Conservation (phyloP, 35 echinoderm and acorn worm species). For the Diadema setosum region DNA sequence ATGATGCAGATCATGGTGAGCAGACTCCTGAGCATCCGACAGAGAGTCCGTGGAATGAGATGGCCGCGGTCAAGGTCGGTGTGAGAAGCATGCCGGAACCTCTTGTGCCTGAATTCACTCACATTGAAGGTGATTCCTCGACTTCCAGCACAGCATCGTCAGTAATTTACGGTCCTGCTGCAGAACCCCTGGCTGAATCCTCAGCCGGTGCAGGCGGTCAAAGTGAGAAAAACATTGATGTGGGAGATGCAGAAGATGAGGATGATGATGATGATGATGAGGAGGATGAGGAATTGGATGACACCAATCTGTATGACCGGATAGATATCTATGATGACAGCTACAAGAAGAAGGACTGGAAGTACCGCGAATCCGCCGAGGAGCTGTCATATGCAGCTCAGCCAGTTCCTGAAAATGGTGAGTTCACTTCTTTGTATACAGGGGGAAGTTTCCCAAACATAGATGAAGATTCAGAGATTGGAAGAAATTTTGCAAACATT, state of each 20-base stretch:
- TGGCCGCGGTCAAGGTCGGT: not conserved
- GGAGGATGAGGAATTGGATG: constrained; percentile 18
- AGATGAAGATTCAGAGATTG: no score
- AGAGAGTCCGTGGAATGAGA: not conserved
- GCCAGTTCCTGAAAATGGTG: constrained; percentile 8
- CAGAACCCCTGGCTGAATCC: not conserved
- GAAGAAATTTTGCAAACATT: no score
- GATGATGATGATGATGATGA: not conserved
- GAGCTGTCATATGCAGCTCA: constrained; percentile 17
- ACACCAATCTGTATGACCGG: constrained; percentile 29
- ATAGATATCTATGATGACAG: constrained; percentile 52
- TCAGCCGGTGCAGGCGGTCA: not conserved
- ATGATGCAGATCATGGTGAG: not conserved
- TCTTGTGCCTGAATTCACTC: constrained; percentile 5
- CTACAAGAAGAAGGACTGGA: constrained; percentile 63
- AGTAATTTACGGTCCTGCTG: not conserved
- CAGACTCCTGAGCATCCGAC: not conserved
- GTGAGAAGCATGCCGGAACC: constrained; percentile 27
- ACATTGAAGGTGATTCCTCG: not conserved
- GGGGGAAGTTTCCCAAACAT: no score
- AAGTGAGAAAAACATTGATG: not conserved
- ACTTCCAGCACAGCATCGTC: not conserved
- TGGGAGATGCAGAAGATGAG: not conserved
- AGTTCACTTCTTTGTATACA: no score
- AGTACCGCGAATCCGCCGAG: constrained; percentile 46